phyloP scores from a whole-genome alignment of 1,140 invertebrate species.

The Macrotrachela quadricornifera region DNA sequence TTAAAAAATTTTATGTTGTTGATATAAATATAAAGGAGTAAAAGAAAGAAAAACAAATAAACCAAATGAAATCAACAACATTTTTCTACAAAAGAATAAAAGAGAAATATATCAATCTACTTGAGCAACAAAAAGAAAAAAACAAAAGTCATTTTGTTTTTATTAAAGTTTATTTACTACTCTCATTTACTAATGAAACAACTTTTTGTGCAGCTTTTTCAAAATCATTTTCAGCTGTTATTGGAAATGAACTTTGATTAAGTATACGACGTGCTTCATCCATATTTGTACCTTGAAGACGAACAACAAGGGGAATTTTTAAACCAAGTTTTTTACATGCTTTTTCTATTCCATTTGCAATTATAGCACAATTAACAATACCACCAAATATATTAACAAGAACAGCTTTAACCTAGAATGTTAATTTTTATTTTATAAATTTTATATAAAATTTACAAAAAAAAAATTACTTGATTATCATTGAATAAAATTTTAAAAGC shows the following conservation, averaged over 20 bases:
- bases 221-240: neutral
- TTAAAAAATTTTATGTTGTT: no score
- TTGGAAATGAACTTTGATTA: constrained; percentile 13
- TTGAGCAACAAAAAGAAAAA: no score
- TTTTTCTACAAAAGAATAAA: no score
- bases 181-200: neutral
- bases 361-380: constrained; percentile 90
- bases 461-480: constrained; percentile 11
- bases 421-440: no score
- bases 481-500: constrained; percentile 39
- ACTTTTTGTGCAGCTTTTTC: neutral
- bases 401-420: constrained; percentile 56
- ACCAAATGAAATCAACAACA: no score
- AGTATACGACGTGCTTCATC: constrained; percentile 42
- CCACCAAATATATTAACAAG: constrained; percentile 97
- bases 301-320: constrained; percentile 65
- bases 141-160: no score
- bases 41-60: no score
- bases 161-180: no score
- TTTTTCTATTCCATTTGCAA: constrained; percentile 76
- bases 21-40: no score
- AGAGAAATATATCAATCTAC: no score
- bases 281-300: constrained; percentile 70
- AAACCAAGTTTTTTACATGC: constrained; percentile 59
- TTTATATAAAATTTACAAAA: neutral